Conservation (phyloP, 92 coral and sea anemone genomes). For the Plumapathes pennacea region DNA sequence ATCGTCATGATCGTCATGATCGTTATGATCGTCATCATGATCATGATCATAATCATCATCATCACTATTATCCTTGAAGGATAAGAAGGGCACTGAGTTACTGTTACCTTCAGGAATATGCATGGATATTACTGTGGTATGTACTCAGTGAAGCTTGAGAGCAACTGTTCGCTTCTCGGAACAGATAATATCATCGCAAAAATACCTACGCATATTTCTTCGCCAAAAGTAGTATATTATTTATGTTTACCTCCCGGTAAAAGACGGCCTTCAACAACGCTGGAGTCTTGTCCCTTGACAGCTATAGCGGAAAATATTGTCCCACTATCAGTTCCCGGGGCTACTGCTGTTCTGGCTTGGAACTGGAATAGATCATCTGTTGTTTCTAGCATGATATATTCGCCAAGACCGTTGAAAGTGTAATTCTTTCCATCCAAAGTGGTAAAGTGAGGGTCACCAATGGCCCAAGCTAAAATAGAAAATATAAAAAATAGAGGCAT, state of each 20-base stretch:
- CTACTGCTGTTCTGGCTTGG: slow-evolving; percentile 47
- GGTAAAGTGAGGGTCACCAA: slow-evolving; percentile 63
- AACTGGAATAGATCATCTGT: slow-evolving; percentile 45
- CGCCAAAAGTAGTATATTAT: no score
- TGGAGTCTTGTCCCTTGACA: no score
- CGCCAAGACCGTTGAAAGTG: slow-evolving; percentile 70
- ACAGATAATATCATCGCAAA: no score
- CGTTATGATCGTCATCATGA: neutral
- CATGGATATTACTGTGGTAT: no score
- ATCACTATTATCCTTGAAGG: neutral
- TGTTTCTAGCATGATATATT: slow-evolving; percentile 45
- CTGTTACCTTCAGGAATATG: no score
- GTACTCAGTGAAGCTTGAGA: no score
- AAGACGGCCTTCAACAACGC: no score
- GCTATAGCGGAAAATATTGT: slow-evolving; percentile 42
- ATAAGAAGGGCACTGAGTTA: neutral
- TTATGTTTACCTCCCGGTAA: no score
- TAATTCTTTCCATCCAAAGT: slow-evolving; percentile 20
- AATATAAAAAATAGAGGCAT: no score
- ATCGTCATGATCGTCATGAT: neutral
- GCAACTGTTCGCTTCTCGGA: no score
- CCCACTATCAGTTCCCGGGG: slow-evolving; percentile 24
- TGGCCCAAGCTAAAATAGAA: slow-evolving; percentile 28
- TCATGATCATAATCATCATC: neutral
- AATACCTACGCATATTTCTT: no score